phyloP scores from a whole-genome alignment of 2,113 vertebrate species.

The Chlorodrepanis virens region DNA sequence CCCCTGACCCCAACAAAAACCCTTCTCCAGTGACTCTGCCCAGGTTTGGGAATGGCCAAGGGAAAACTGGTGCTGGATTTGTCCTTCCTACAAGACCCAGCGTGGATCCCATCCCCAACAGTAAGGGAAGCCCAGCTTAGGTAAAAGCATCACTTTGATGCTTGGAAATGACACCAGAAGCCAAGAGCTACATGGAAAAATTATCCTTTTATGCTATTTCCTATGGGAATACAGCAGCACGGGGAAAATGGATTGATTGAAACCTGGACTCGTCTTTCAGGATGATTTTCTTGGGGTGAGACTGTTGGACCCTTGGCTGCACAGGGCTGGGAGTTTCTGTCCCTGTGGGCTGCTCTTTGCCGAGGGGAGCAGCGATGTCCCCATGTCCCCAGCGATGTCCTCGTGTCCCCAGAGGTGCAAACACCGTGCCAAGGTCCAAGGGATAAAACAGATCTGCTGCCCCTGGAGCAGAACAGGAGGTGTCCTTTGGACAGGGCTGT shows the following conservation, averaged over 20 bases:
- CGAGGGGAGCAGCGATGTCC: not conserved
- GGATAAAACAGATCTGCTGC: not conserved
- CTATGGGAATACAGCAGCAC: not conserved
- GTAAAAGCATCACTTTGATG: not conserved
- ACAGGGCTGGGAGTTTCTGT: not conserved
- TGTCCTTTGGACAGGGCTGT: not conserved
- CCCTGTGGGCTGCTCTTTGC: not conserved
- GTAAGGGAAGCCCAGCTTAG: not conserved
- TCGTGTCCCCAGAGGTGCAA: fast-evolving
- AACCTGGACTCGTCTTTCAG: not conserved
- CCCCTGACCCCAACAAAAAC: fast-evolving
- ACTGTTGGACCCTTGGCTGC: not conserved
- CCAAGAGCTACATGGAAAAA: not conserved
- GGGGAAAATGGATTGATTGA: fast-evolving
- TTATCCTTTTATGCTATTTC: not conserved
- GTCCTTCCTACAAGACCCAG: not conserved
- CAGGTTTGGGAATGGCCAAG: not conserved
- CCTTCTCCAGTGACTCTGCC: too few relatives aligned
- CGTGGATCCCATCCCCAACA: not conserved
- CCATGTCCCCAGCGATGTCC: fast-evolving
- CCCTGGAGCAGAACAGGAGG: not conserved
- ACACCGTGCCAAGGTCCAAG: not conserved
- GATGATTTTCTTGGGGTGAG: not conserved
- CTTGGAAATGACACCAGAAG: not conserved
- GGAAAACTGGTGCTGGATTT: not conserved